Base-by-base conservation (phyloP, 2,113 vertebrate genomes). In the Corythornis vintsioides region DNA sequence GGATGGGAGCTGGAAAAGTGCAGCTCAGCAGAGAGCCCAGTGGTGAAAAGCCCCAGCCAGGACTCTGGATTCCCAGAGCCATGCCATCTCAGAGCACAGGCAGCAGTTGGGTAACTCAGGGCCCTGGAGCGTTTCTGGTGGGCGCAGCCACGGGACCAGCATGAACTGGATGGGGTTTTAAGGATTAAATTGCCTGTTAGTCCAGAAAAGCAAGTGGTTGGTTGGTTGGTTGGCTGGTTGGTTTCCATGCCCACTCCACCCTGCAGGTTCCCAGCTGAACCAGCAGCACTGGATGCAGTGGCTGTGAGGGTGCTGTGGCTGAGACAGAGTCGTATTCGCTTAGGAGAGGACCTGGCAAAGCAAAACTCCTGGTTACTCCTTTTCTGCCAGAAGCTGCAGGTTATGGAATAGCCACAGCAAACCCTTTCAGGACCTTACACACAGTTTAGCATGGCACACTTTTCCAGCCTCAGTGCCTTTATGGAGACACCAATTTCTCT, bases 391-490 rank as follows among this genome's bases (percentile, higher is more conserved):
- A 72, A 43, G 19, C 35, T 73, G 88, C 67, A 83, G 45, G 42
- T 63, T 38, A 52, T 8, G 29, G 66, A 72, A 5, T 29, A 43
- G 47, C 10, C 77, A 52, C 38, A 38, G 20, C 77, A 28, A 71
- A 64, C 0, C n/a, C 17, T 12, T 53, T 72, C 78, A 85, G 87
- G 53, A n/a, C 15, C 45, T 24, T 9, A 24, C 12, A 16, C 7
- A 11, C 28, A 29, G 40, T 2, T 4, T 0, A 43, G 28, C 1
- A 4, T 13, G 16, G 14, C 21, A 52, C 47, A 4, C 29, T 59
- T 35, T 33, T 25, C 31, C 57, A 35, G 21, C 4, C 2, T 38
- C 47, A 13, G 4, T 5, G 47, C 60, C 67, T 73, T 83, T 20
- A 18, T 6, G 19, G 2, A 74, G 35, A 76, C 28, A 61, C 12